A percentile compares a stretch with the other conserved stretches of the same genome.
Conservation (phyloP, 2,888 invertebrate genomes). For the Rotaria sp. region DNA sequence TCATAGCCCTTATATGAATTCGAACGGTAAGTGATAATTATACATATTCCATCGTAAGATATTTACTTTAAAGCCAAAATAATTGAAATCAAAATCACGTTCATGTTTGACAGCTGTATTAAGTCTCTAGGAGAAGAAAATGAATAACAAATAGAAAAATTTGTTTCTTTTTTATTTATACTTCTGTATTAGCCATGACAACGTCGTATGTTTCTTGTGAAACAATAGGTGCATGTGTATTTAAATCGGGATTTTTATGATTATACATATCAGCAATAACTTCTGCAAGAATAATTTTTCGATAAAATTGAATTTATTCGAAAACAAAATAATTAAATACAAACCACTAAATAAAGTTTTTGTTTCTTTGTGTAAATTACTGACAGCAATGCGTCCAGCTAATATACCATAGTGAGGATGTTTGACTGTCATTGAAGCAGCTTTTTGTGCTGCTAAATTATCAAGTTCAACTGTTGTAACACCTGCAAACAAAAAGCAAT, state of each 20-base stretch:
- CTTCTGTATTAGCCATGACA: conserved; percentile 75
- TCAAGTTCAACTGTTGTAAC: conserved; percentile 93
- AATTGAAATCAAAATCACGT: conserved; percentile 89
- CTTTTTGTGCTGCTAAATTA: conserved; percentile 92
- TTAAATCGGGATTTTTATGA: conserved; percentile 67
- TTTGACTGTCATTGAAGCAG: conserved; percentile 92
- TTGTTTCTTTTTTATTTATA: background rate
- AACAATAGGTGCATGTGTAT: conserved; percentile 72
- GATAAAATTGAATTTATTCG: conserved; percentile 34
- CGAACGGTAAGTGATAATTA: conserved; percentile 24
- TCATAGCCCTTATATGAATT: background rate
- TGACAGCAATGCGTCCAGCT: conserved; percentile 76
- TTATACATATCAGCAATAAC: conserved; percentile 79
- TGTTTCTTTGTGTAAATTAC: conserved; percentile 95
- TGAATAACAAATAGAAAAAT: background rate
- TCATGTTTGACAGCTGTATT: conserved; percentile 94
- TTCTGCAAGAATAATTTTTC: conserved; percentile 61
- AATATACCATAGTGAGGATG: conserved; percentile 84
- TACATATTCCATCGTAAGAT: no score
- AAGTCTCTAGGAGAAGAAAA: conserved; percentile 57
- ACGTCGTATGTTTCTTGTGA: conserved; percentile 73
- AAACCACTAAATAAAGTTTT: conserved; percentile 70
- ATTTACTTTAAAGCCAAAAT: conserved; percentile 73
- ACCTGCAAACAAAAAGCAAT: conserved; percentile 69
- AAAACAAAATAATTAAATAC: background rate